Evolutionary conservation across 1,140 invertebrate genomes (phyloP).

Genomic region (Littorina saxatilis): DNA sequence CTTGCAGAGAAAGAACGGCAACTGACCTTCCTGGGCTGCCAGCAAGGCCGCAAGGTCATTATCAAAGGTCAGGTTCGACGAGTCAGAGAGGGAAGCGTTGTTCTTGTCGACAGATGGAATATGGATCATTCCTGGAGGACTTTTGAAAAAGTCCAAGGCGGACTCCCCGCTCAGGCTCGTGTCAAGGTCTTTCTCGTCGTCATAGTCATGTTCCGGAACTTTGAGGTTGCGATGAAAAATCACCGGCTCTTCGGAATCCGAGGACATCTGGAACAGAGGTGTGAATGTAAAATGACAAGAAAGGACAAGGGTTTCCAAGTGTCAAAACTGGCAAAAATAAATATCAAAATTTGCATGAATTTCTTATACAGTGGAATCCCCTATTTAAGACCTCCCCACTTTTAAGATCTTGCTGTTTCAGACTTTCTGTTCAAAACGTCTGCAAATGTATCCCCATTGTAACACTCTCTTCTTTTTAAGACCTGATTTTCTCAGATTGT

Average conservation of each 20-base stretch:
- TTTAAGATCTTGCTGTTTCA: too few relatives aligned
- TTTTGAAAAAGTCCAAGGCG: slow-evolving; percentile 14
- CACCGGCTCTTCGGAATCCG: slow-evolving; percentile 65
- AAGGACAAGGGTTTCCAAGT: too few relatives aligned
- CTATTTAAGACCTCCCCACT: too few relatives aligned
- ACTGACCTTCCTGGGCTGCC: slow-evolving; percentile 21
- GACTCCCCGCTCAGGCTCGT: slow-evolving; percentile 52
- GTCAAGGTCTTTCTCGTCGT: slow-evolving; percentile 65
- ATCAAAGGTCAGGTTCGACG: slow-evolving; percentile 31
- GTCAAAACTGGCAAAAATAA: too few relatives aligned
- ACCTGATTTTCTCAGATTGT: too few relatives aligned
- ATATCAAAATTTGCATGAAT: too few relatives aligned
- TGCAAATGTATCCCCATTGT: too few relatives aligned
- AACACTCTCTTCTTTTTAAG: too few relatives aligned
- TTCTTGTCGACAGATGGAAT: slow-evolving; percentile 14
- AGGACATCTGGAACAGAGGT: slow-evolving; percentile 64
- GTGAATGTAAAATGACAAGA: too few relatives aligned
- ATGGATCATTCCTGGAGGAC: background rate
- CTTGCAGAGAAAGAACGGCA: too few relatives aligned
- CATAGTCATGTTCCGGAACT: slow-evolving; percentile 41
- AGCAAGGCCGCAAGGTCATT: slow-evolving; percentile 45
- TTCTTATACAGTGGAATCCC: too few relatives aligned
- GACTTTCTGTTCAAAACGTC: too few relatives aligned
- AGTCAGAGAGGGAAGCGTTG: slow-evolving; percentile 2
- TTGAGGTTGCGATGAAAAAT: slow-evolving; percentile 62